Base-by-base conservation (phyloP, 1,140 invertebrate genomes). In the Maniola jurtina region DNA sequence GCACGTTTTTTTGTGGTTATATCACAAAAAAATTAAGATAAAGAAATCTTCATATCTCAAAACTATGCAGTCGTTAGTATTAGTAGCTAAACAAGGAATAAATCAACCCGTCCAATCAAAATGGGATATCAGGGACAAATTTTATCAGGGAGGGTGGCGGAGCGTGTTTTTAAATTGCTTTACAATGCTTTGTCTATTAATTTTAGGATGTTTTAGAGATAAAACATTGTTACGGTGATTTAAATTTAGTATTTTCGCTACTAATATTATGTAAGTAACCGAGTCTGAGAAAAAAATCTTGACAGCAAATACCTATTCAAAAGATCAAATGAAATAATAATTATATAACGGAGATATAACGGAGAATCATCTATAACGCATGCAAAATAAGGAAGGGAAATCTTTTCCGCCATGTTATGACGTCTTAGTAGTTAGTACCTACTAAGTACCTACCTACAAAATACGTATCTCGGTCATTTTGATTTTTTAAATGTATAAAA, bases 81-180 rank as follows among this genome's bases (percentile, higher is more conserved):
- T 57, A 70, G 72, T 79, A 72, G 71, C 78, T 84, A 86, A 88
- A 88, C 83, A 84, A 81, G 81, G 80, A 77, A 90, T 90, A 90
- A 90, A 90, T 90, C 86, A 88, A 81, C 74, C 71, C 77, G 81
- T 89, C 84, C 81, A 88, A 90, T 90, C 86, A 89, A 89, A 90
- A 90, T 77, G 84, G 83, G 79, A 85, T 84, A 88, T 87, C 79
- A 77, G 80, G 79, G 84, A 86, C 86, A 89, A 88, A 90, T 88
- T 88, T 84, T 79, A 80, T 80, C 76, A 71, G 82, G 79, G 83
- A 79, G 86, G 81, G 82, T 76, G 81, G 64, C 64, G 79, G 72
- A 81, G 78, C 83, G 79, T 87, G 86, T 79, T 84, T 80, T 84
- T 83, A 88, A 90, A 89, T 89, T 86, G 85, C 83, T 83, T 76